Evolutionary conservation across 2,113 vertebrate genomes (phyloP).

Genomic region (Amphiprion ocellaris): DNA sequence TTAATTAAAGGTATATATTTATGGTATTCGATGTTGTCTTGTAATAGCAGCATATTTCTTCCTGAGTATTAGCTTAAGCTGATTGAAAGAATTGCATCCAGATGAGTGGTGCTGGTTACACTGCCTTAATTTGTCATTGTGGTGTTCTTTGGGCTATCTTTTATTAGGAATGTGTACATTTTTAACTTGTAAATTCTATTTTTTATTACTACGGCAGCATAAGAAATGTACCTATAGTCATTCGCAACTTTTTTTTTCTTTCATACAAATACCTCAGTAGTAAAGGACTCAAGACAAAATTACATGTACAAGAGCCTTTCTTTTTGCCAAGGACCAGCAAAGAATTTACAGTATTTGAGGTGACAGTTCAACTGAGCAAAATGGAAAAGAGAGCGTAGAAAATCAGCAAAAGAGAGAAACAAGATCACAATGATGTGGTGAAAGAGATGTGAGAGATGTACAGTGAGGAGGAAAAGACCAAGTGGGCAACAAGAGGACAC

Average conservation of each 20-base stretch:
- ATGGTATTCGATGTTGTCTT: neutral
- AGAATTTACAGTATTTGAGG: neutral
- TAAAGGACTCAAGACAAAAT: neutral
- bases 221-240: no score
- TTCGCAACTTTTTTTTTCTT: neutral
- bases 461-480: conserved; percentile 8
- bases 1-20: conserved; percentile 1
- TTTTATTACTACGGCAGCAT: neutral
- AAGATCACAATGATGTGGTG: neutral
- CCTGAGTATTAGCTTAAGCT: neutral
- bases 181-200: neutral
- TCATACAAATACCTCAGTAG: neutral
- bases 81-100: conserved; percentile 6
- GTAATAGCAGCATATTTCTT: neutral
- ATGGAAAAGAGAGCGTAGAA: neutral
- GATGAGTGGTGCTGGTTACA: neutral
- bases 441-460: neutral
- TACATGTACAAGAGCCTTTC: no score
- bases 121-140: neutral
- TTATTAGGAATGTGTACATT: neutral
- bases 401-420: neutral
- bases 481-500: neutral
- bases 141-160: neutral
- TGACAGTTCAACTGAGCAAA: neutral
- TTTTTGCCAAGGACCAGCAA: no score